Evolutionary conservation across 2,888 invertebrate species (phyloP), one percentile per base, ranked within the genome.

Genomic region (Drosophila flavopinicola): DNA sequence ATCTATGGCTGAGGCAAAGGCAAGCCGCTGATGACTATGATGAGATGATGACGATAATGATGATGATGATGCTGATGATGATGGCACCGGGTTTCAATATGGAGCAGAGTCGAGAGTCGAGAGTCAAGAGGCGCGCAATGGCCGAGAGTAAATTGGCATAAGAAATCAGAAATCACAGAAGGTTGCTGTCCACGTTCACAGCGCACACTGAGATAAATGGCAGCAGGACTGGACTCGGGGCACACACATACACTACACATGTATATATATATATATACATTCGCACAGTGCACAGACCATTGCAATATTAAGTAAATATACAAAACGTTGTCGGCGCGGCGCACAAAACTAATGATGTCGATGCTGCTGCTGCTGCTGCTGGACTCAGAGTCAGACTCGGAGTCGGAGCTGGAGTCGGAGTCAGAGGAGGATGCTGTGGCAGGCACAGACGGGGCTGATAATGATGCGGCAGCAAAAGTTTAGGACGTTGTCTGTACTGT

Each of bases 151-250:
- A 84, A 84, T 84, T 88, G 84, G 84, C 87, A 88, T 87, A 84
- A 84, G 87, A 84, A 84, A 87, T 88, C 88, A 88, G 87, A 83
- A 87, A 87, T 88, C 87, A 85, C 88, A 88, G 85, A 82, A 85
- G 73, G 78, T 80, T 74, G 66, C 87, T 61, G 70, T 73, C 75
- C 58, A 69, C 69, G 59, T 66, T 59, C 73, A 67, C 45, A 45
- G 57, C 44, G 52, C 45, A 63, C 65, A 64, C 51, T 39, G 69
- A 87, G 87, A 87, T 83, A 87, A 85, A 85, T 87, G 80, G 84
- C 84, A 60, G 2, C 42, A 39, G 56, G 60, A 57, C 57, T 52
- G 54, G 54, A 60, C 66, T 37, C 29, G 47, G 47, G 42, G 30
- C 41, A 49, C 17, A 33, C 35, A 47, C 32, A 44, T 29, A 49